Conservation (phyloP, 1,140 invertebrate genomes). For the Telenomus remus region DNA sequence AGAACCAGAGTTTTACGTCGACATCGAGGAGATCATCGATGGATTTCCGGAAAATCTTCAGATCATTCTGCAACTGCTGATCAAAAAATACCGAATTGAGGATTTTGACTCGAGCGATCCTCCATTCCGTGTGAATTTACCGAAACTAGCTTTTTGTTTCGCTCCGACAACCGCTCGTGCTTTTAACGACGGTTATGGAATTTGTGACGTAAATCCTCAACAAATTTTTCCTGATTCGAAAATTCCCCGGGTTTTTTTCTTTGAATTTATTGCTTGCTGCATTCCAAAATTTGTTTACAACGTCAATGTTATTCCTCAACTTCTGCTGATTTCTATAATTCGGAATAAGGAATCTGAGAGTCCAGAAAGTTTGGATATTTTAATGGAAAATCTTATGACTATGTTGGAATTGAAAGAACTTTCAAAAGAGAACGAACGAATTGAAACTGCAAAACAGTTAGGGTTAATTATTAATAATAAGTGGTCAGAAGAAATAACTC, state of each 20-base stretch:
- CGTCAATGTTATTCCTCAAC: conserved; percentile 8
- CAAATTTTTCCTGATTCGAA: not conserved
- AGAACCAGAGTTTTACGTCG: not conserved
- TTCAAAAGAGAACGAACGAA: not conserved
- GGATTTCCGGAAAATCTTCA: not conserved
- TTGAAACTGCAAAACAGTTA: not conserved
- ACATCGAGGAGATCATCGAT: not conserved
- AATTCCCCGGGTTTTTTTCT: conserved; percentile 2
- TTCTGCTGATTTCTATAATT: conserved; percentile 2
- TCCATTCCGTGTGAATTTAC: not conserved
- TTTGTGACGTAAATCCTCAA: not conserved
- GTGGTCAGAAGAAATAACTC: not conserved
- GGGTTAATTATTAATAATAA: conserved; percentile 1
- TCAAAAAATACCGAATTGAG: not conserved
- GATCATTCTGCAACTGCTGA: not conserved
- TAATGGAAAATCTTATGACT: conserved; percentile 1
- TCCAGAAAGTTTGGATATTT: not conserved
- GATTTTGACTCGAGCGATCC: not conserved
- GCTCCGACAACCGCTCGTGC: not conserved
- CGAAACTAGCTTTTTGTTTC: not conserved
- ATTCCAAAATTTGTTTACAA: not conserved
- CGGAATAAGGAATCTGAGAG: not conserved
- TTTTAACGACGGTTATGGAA: conserved; percentile 7
- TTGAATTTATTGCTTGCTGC: conserved; percentile 8
- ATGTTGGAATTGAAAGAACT: not conserved